Evolutionary conservation across 23 tunicate genomes (phyloP), one percentile per base, ranked within the genome.

Genomic region (Corella eumyota): DNA sequence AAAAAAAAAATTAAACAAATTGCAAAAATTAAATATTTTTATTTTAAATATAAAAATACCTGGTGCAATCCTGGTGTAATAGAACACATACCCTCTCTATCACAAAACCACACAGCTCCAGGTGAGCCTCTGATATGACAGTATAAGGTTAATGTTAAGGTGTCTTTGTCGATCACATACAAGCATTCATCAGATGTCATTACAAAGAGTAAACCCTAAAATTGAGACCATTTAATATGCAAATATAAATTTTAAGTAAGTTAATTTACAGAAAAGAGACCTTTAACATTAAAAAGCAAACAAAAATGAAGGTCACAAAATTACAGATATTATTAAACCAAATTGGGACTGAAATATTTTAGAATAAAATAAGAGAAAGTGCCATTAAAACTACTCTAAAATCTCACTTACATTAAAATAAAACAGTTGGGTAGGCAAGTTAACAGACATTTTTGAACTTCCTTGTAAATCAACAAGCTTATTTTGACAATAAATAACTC

Each of bases 51-150:
- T 3, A 48, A 48, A 48, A 25, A 1, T 2, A 60, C 65, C 65
- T 60, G 45, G 3, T 60, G 45, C 34, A 19, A 19, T 28, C 45
- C 7, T 33, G 66, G 56, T 4, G 50, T 19, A 34, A 72, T 61
- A 30, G 47, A 75, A 30, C 73, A 57, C 11, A 58, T 59, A 7
- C 55, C 48, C 6, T 66, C 58, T 3, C 49, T 24, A 32, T 66
- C 82, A 46, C 73, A 34, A 23, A 65, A 75, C 82, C 82, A 75
- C 1, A 75, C 29, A n/a, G n/a, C n/a, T n/a, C 9, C 63, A 60
- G 22, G 33, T 31, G 15, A 33, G 6, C 20, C 46, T 17, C 0
- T 61, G 33, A 23, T 35, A 20, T 15, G 45, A 20, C 25, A 27
- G 51, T 20, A 61, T 26, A 33, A 49, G 52, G 22, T 61, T 34